These are phyloP conservation scores for Aegypius monachus DNA, from an alignment of 2,113 vertebrate genomes.

Conservation along the genomic window DNA sequence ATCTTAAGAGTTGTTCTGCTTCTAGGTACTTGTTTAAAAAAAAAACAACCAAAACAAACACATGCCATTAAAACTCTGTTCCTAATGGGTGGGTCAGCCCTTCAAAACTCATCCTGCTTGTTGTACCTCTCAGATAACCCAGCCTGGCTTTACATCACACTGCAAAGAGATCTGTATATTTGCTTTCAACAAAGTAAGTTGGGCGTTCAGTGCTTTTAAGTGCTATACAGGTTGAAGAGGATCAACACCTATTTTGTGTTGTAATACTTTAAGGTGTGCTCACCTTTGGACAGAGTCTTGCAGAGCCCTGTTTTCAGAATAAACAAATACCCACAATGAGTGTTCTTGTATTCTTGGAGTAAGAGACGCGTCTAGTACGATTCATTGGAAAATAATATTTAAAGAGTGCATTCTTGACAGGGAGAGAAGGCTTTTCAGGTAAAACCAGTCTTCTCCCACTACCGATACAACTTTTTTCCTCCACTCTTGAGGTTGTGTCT, in stretches of 20 bases:
- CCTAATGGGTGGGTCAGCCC: neutral
- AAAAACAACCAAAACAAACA: neutral
- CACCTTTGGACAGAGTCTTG: neutral
- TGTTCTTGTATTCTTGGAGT: neutral
- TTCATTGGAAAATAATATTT: slow-evolving; percentile 12
- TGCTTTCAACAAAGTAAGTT: neutral
- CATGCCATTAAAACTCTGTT: neutral
- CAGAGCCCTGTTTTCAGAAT: slow-evolving; percentile 21
- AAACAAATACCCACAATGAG: neutral
- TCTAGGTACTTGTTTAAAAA: neutral
- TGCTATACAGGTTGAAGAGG: neutral
- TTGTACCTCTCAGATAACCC: neutral
- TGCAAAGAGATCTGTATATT: neutral
- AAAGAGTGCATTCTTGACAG: neutral
- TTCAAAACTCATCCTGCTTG: neutral
- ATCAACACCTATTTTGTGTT: neutral
- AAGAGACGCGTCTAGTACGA: neutral
- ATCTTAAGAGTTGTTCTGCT: neutral
- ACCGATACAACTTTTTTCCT: neutral
- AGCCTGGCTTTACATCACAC: neutral
- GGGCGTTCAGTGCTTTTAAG: neutral
- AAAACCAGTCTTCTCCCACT: slow-evolving; percentile 13
- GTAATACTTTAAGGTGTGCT: neutral
- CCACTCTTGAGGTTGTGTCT: neutral
- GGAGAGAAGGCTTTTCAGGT: slow-evolving; percentile 41